Evolutionary conservation across 2,888 invertebrate species (phyloP).

Genomic region (Seira ritae): DNA sequence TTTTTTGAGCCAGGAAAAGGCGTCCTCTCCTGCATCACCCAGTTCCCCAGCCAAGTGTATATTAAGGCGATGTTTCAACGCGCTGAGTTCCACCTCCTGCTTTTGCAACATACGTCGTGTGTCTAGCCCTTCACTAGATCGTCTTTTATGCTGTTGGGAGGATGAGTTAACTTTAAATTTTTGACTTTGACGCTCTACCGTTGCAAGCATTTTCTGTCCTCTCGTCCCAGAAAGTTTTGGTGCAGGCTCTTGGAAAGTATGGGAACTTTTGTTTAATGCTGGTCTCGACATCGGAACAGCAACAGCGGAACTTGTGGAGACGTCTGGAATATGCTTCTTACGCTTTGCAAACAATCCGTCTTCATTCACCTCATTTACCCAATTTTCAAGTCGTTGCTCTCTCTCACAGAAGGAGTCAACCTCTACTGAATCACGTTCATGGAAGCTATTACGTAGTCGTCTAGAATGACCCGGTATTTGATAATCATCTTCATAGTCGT

Average conservation of each 20-base stretch:
- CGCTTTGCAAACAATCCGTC: constrained; percentile 29
- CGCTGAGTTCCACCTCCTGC: constrained; percentile 39
- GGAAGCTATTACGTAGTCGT: not conserved
- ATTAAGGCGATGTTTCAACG: constrained; percentile 38
- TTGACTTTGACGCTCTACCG: constrained; percentile 27
- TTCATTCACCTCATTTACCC: constrained; percentile 31
- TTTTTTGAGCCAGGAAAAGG: not conserved
- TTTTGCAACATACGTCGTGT: constrained; percentile 36
- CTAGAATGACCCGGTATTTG: not conserved
- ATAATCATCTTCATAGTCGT: constrained; percentile 32
- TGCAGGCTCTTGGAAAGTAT: constrained; percentile 51
- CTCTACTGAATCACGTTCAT: not conserved
- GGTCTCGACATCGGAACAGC: constrained; percentile 41
- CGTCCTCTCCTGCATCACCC: constrained; percentile 13
- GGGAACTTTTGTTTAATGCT: not conserved
- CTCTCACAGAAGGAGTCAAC: constrained; percentile 30
- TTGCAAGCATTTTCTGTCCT: constrained; percentile 40
- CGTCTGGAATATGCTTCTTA: constrained; percentile 16
- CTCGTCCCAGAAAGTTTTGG: constrained; percentile 26
- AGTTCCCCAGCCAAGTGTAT: constrained; percentile 32
- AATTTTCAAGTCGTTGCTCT: constrained; percentile 44
- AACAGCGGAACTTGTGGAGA: not conserved
- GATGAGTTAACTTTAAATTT: not conserved
- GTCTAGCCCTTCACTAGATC: constrained; percentile 9
- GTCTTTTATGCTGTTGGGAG: not conserved